phyloP scores from a whole-genome alignment of 1,140 invertebrate species.

The Stratiolaelaps scimitus region DNA sequence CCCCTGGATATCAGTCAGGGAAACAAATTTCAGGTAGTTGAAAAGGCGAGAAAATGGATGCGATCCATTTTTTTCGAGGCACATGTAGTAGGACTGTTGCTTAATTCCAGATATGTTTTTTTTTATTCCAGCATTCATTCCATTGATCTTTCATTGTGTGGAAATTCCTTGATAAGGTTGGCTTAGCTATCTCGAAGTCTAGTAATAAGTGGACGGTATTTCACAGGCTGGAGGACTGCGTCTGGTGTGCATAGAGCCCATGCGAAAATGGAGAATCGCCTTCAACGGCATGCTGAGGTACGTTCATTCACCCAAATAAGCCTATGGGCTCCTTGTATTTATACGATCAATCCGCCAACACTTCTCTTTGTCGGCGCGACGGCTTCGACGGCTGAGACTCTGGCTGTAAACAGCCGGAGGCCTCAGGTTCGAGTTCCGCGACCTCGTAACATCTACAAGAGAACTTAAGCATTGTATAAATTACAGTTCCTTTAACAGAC shows the following conservation, averaged over 20 bases:
- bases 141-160: neutral
- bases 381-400: too few species aligned
- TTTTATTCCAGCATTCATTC: neutral
- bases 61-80: neutral
- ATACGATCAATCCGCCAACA: too few species aligned
- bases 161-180: neutral
- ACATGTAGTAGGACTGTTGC: neutral
- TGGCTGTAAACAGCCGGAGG: too few species aligned
- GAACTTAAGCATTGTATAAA: too few species aligned
- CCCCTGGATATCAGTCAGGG: neutral
- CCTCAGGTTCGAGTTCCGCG: too few species aligned
- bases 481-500: too few species aligned
- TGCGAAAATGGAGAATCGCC: slow-evolving; percentile 6
- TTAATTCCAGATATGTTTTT: neutral
- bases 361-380: too few species aligned
- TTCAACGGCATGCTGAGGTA: slow-evolving; percentile 16
- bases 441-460: too few species aligned
- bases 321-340: neutral
- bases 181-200: too few species aligned
- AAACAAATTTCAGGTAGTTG: slow-evolving; percentile 17
- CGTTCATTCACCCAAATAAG: neutral
- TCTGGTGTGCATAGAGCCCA: slow-evolving; percentile 5
- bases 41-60: too few species aligned
- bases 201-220: neutral
- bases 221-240: neutral